A percentile compares a stretch with the other conserved stretches of the same genome.
Evolutionary conservation across 1,140 invertebrate species (phyloP).

Genomic region (Monochamus saltuarius): DNA sequence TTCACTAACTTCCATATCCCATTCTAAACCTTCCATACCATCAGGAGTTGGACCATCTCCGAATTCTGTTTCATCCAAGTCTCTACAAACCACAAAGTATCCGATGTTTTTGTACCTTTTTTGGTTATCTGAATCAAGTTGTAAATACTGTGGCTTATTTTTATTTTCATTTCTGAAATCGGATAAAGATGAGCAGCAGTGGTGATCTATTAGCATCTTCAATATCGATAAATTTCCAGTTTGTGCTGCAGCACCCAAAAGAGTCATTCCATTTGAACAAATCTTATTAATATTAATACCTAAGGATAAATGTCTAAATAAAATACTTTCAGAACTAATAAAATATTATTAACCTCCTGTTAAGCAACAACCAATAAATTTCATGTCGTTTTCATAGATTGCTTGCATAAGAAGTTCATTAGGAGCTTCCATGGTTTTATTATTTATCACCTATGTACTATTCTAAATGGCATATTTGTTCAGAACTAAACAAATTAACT

Average conservation of each 20-base stretch:
- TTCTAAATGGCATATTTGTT: too few species aligned
- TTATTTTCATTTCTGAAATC: slow-evolving; percentile 29
- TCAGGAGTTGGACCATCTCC: slow-evolving; percentile 59
- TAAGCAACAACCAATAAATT: slow-evolving; percentile 37
- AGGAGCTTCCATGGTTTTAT: slow-evolving; percentile 30
- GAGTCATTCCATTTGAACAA: slow-evolving; percentile 52
- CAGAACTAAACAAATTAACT: too few species aligned
- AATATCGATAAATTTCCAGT: slow-evolving; percentile 52
- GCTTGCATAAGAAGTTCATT: slow-evolving; percentile 46
- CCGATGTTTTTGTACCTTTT: slow-evolving; percentile 48
- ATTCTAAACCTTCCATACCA: slow-evolving; percentile 62
- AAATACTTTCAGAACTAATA: slow-evolving; percentile 6
- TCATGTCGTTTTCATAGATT: slow-evolving; percentile 42
- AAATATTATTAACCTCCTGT: slow-evolving; percentile 27
- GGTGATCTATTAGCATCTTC: slow-evolving; percentile 49
- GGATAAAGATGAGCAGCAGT: slow-evolving; percentile 35
- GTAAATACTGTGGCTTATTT: slow-evolving; percentile 36
- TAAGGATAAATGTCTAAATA: slow-evolving; percentile 31
- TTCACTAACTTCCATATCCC: slow-evolving; percentile 59
- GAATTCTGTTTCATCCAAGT: slow-evolving; percentile 45
- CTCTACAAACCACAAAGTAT: slow-evolving; percentile 50
- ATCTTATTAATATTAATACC: slow-evolving; percentile 55
- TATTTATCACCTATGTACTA: too few species aligned
- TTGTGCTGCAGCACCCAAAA: slow-evolving; percentile 54
- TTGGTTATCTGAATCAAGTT: slow-evolving; percentile 30